Percentiles rank a stretch among this genome's conserved stretches.
phyloP scores from a whole-genome alignment of 2,888 invertebrate genomes.

The Macaria liturata region DNA sequence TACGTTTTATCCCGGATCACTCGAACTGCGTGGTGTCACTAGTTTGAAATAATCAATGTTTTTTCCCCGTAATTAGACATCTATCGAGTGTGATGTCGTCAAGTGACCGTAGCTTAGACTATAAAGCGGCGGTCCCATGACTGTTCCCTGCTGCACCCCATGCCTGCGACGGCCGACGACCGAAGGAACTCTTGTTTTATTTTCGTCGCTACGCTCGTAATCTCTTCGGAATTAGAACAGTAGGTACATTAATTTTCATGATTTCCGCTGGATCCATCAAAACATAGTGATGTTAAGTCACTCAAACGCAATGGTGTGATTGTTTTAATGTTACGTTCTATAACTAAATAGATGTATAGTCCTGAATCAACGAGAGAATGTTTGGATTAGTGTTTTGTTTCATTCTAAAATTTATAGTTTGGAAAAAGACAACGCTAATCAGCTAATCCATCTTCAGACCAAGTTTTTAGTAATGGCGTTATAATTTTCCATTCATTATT shows the following conservation, averaged over 20 bases:
- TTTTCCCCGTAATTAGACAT: too few species aligned
- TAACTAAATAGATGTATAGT: too few species aligned
- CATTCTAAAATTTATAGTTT: too few species aligned
- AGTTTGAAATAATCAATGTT: too few species aligned
- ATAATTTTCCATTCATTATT: too few species aligned
- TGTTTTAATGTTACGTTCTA: not conserved
- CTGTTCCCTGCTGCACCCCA: conserved; percentile 36
- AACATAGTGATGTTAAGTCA: conserved; percentile 8
- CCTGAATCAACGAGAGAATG: too few species aligned
- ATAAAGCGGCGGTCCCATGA: conserved; percentile 29
- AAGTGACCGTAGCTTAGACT: conserved; percentile 34
- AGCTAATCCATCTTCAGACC: too few species aligned
- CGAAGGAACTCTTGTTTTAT: conserved; percentile 32
- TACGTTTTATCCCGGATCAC: too few species aligned
- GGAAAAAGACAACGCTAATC: too few species aligned
- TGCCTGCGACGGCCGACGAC: conserved; percentile 35
- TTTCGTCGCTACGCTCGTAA: conserved; percentile 28
- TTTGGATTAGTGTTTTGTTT: too few species aligned
- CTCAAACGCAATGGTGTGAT: conserved; percentile 6
- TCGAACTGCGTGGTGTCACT: too few species aligned
- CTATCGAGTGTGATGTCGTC: conserved; percentile 36
- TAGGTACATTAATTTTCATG: conserved; percentile 8
- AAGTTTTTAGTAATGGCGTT: too few species aligned
- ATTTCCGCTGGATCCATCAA: conserved; percentile 13
- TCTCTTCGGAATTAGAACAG: conserved; percentile 21